Conservation (phyloP, 2,113 vertebrate genomes). For the Xiphias gladius region DNA sequence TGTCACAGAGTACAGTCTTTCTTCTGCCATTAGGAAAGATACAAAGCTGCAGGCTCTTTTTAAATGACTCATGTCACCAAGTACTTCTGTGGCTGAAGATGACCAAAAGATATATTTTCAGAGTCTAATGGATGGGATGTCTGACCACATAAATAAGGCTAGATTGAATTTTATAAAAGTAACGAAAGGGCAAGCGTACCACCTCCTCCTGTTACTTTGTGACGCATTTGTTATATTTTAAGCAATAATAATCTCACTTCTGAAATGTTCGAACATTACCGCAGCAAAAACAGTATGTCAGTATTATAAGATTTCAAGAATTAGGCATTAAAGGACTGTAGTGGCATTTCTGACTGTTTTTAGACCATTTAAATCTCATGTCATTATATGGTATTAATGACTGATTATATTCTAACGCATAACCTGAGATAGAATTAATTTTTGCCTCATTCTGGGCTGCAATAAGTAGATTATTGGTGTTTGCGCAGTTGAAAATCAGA, state of each 20-base stretch:
- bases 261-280: neutral
- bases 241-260: constrained; percentile 33
- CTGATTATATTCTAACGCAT: neutral
- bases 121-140: constrained; percentile 2
- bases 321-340: neutral
- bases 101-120: constrained; percentile 37
- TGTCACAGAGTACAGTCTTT: constrained; percentile 33
- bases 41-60: constrained; percentile 10
- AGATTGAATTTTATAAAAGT: constrained; percentile 16
- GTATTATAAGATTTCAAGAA: constrained; percentile 27
- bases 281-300: neutral
- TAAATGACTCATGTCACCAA: constrained; percentile 1
- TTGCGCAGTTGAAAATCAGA: neutral
- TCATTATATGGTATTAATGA: neutral
- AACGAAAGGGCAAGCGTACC: neutral
- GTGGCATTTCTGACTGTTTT: constrained; percentile 33
- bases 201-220: constrained; percentile 17
- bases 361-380: constrained; percentile 4
- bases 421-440: neutral
- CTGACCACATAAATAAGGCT: constrained; percentile 12
- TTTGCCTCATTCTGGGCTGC: neutral
- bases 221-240: constrained; percentile 23
- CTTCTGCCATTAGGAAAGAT: constrained; percentile 1
- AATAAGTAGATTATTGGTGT: too few species aligned
- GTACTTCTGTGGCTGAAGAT: constrained; percentile 30